Base-by-base conservation (phyloP, 2,113 vertebrate genomes). In the Hepsetus odoe region DNA sequence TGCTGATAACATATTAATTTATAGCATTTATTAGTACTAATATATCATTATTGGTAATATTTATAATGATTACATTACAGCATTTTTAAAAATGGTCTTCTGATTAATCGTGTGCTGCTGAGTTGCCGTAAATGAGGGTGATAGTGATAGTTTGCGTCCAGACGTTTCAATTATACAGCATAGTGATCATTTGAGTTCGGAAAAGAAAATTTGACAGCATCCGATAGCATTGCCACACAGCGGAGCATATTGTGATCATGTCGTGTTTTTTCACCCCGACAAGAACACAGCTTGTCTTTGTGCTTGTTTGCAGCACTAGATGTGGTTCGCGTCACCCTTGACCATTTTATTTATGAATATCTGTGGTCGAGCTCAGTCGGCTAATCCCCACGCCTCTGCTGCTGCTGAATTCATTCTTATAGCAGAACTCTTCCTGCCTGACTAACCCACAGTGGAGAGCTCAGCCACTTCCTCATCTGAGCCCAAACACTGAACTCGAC, bases 371-470 rank as follows among this genome's bases (percentile, higher is more conserved):
- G 42, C 51, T 2, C n/a, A 38, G 20, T 70, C 40, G 59, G 26
- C 35, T 53, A 1, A 5, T 49, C 67, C 30, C 13, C 22, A 1
- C n/a, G 5, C 24, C 16, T 67, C 38, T 35, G 1, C 8, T 40
- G n/a, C 12, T 44, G 26, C 7, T 56, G 49, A 26, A 30, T 58
- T 55, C 18, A 33, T 75, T 65, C 14, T 64, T 51, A 49, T 0
- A 42, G 35, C n/a, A 40, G 6, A 40, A 2, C n/a, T 7, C 72
- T n/a, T 75, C 72, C 72, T 75, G 40, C 51, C 65, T 35, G 22
- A 64, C 11, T 40, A 55, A 46, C 32, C 33, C n/a, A 70, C 12
- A n/a, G 18, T 7, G 14, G 7, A 55, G 14, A 20, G 44, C 38
- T 56, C 22, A 26, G 6, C 33, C 35, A 11, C 18, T 38, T 74